A percentile compares a stretch with the other conserved stretches of the same genome.
Evolutionary conservation across 2,113 vertebrate species (phyloP).

Genomic region (Pangasianodon gigas): DNA sequence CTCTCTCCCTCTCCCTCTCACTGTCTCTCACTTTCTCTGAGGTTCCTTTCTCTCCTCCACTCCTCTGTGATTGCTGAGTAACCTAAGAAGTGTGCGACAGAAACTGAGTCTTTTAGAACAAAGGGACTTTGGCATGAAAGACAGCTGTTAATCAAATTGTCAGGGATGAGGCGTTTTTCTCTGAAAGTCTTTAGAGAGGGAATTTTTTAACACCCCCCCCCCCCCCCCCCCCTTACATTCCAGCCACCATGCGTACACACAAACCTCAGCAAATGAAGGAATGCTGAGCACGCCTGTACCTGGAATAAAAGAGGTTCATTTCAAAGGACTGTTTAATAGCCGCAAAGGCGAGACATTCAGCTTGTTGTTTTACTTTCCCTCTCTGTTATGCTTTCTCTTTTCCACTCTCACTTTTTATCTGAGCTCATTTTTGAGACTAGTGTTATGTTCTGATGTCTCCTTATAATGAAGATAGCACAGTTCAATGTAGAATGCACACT

Average conservation of each 20-base stretch:
- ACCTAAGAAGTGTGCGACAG: conserved; percentile 77
- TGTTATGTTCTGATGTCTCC: conserved; percentile 44
- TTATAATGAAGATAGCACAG: conserved; percentile 64
- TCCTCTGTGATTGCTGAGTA: conserved; percentile 69
- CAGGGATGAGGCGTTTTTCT: conserved; percentile 73
- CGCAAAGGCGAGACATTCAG: conserved; percentile 54
- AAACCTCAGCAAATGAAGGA: conserved; percentile 59
- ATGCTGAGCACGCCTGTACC: conserved; percentile 68
- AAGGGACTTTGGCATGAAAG: conserved; percentile 64
- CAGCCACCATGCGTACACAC: conserved; percentile 55
- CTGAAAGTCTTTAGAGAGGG: conserved; percentile 64
- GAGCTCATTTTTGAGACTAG: not conserved
- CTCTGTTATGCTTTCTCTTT: not conserved
- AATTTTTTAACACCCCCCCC: conserved; percentile 12
- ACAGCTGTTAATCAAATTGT: conserved; percentile 79
- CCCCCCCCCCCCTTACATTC: not conserved
- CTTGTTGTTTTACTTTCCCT: conserved; percentile 1
- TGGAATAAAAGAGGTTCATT: conserved; percentile 59
- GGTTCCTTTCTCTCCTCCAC: conserved; percentile 67
- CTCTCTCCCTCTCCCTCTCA: conserved; percentile 48
- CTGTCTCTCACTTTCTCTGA: conserved; percentile 61
- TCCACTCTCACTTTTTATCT: not conserved
- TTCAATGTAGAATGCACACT: conserved; percentile 59
- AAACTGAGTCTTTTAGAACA: conserved; percentile 66
- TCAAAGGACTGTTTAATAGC: conserved; percentile 57